phyloP scores from a whole-genome alignment of 1,140 invertebrate species.

The Brachionus paranguensis region DNA sequence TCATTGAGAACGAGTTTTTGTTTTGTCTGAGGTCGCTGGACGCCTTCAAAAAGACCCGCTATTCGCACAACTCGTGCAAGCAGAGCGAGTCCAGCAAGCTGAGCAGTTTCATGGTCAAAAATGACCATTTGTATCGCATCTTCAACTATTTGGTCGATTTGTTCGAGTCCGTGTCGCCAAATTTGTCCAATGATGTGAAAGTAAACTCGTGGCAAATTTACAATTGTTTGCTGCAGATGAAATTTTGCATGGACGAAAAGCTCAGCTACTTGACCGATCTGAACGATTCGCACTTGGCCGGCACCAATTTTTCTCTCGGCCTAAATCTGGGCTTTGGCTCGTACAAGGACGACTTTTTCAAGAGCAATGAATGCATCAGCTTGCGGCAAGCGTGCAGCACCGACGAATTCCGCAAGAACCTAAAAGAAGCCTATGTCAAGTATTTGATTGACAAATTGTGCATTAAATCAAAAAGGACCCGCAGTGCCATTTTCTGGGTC shows the following conservation, averaged over 20 bases:
- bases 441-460: conserved; percentile 31
- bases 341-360: conserved; percentile 29
- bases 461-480: conserved; percentile 19
- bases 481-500: conserved; percentile 9
- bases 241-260: conserved; percentile 34
- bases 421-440: conserved; percentile 33
- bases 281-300: not conserved
- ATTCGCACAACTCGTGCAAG: not conserved
- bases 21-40: conserved; percentile 22
- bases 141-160: conserved; percentile 17
- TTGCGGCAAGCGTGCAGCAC: conserved; percentile 17
- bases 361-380: conserved; percentile 28
- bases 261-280: conserved; percentile 18
- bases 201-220: conserved; percentile 35
- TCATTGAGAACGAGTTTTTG: conserved; percentile 32
- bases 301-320: not conserved
- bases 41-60: not conserved
- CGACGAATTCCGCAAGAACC: conserved; percentile 12
- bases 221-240: conserved; percentile 27
- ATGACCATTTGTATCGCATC: conserved; percentile 32
- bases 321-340: not conserved
- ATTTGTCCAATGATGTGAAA: not conserved
- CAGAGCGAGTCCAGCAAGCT: not conserved
- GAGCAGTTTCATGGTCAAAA: conserved; percentile 23
- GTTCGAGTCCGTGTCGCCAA: conserved; percentile 11